Evolutionary conservation across 1,140 invertebrate genomes (phyloP).

Genomic region (Argopecten irradians): DNA sequence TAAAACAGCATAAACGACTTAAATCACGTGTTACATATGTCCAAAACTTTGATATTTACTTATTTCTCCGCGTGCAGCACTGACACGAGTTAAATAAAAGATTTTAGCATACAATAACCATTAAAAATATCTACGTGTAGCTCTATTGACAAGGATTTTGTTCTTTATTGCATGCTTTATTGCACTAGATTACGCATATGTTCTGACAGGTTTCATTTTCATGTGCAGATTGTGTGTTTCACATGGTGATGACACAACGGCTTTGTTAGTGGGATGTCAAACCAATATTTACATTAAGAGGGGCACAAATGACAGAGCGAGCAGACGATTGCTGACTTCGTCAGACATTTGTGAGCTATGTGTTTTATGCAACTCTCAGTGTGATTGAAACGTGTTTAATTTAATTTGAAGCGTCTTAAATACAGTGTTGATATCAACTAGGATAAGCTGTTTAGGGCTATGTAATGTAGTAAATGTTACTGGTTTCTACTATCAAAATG

Average conservation of each 20-base stretch:
- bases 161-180: too few species aligned
- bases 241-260: neutral
- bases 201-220: neutral
- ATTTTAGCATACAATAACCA: neutral
- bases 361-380: conserved; percentile 10
- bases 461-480: conserved; percentile 17
- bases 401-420: conserved; percentile 23
- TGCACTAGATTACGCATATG: neutral
- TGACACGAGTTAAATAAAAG: too few species aligned
- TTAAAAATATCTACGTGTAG: neutral
- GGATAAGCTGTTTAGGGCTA: conserved; percentile 11
- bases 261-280: neutral
- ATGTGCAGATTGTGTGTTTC: neutral
- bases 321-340: neutral
- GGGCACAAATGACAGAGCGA: neutral
- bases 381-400: conserved; percentile 22
- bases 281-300: conserved; percentile 4
- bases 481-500: conserved; percentile 5
- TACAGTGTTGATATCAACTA: neutral
- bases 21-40: too few species aligned
- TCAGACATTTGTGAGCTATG: neutral
- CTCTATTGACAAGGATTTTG: neutral
- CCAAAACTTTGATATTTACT: too few species aligned
- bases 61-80: too few species aligned
- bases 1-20: too few species aligned